Percentiles rank a stretch among this genome's conserved stretches.
phyloP scores from a whole-genome alignment of 2,797 vertebrate species.

The Gorsachius magnificus region DNA sequence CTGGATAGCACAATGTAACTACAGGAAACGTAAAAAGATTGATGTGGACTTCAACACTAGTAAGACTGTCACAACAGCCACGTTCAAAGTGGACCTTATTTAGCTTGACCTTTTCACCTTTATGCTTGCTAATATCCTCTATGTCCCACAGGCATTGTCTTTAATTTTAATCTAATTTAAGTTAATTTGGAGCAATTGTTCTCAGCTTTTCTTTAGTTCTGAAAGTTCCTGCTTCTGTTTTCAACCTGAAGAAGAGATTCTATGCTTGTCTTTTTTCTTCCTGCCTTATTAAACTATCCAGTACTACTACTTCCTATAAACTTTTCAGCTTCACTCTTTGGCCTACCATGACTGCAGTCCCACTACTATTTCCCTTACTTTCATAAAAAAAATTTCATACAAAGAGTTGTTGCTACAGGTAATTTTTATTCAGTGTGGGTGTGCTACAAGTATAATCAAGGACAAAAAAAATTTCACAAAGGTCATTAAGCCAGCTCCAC shows the following conservation, averaged over 20 bases:
- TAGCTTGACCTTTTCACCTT: not conserved
- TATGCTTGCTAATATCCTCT: not conserved
- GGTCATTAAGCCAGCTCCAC: not conserved
- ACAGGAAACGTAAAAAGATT: rapidly evolving
- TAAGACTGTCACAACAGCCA: not conserved
- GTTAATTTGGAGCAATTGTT: not conserved
- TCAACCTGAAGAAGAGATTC: not conserved
- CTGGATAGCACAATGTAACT: not conserved
- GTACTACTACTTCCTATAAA: not conserved
- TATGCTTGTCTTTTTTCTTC: not conserved
- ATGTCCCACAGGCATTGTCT: not conserved
- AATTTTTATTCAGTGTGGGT: not conserved
- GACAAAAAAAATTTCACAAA: not conserved
- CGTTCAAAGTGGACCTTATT: not conserved
- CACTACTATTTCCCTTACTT: not conserved
- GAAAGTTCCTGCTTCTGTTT: not conserved
- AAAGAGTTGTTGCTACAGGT: not conserved
- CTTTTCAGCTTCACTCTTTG: not conserved
- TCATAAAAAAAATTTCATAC: not conserved
- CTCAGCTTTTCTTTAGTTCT: not conserved
- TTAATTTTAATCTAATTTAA: not conserved
- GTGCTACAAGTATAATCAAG: not conserved
- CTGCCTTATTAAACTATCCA: not conserved
- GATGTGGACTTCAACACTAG: not conserved
- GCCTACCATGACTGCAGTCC: not conserved